Percentiles rank a stretch among this genome's conserved stretches.
Conservation (phyloP, 1,140 invertebrate species). For the Oryzaephilus surinamensis region DNA sequence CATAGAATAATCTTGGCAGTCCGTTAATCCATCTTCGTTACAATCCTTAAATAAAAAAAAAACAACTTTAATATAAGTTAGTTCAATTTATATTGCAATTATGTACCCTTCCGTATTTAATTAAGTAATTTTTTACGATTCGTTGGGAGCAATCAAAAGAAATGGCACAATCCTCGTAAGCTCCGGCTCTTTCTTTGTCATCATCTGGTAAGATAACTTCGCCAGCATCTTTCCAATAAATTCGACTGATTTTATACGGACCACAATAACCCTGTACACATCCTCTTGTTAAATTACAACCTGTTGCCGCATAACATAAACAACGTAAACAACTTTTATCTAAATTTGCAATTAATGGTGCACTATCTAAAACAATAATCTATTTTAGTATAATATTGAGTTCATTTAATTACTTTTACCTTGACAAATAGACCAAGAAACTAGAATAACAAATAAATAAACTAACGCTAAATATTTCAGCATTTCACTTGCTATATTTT, state of each 20-base stretch:
- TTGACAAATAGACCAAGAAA: too few species aligned
- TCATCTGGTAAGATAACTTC: conserved; percentile 41
- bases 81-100: too few species aligned
- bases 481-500: too few species aligned
- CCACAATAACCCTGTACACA: conserved; percentile 48
- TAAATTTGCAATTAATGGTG: conserved; percentile 12
- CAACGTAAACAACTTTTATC: conserved; percentile 43
- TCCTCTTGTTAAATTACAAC: conserved; percentile 40
- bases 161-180: conserved; percentile 49
- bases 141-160: conserved; percentile 47
- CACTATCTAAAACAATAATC: too few species aligned
- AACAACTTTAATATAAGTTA: not conserved
- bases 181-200: conserved; percentile 35
- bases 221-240: conserved; percentile 52
- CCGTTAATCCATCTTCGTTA: conserved; percentile 46
- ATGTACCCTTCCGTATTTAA: conserved; percentile 44
- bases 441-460: too few species aligned
- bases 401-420: too few species aligned
- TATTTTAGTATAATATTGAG: too few species aligned
- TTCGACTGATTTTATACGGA: conserved; percentile 48
- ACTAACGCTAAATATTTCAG: too few species aligned
- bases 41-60: conserved; percentile 51
- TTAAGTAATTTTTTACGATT: conserved; percentile 49
- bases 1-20: conserved; percentile 53
- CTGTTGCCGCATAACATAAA: conserved; percentile 45